Percentiles rank a stretch among this genome's conserved stretches.
Evolutionary conservation across 1,140 invertebrate genomes (phyloP).

Genomic region (Tetraneura akinire): DNA sequence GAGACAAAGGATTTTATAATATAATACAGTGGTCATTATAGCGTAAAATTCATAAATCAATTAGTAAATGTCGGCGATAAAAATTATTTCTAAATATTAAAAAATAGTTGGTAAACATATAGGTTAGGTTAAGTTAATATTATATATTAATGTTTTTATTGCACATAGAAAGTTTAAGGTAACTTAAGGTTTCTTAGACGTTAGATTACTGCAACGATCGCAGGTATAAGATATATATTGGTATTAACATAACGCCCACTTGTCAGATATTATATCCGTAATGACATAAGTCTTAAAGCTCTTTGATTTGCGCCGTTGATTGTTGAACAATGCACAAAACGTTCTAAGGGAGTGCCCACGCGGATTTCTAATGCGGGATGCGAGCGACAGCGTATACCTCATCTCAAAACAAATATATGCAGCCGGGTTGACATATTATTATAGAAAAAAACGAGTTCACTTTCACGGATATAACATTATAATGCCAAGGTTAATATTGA

Average conservation of each 20-base stretch:
- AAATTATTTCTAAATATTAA: neutral
- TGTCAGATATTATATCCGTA: neutral
- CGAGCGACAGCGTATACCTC: neutral
- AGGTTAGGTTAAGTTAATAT: too few relatives aligned
- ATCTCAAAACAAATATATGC: neutral
- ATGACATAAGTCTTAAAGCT: conserved; percentile 20
- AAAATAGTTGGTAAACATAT: too few relatives aligned
- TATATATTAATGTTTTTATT: neutral
- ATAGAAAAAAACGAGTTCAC: conserved; percentile 14
- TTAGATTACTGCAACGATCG: neutral
- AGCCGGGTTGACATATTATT: neutral
- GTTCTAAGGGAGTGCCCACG: conserved; percentile 23
- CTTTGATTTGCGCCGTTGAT: conserved; percentile 12
- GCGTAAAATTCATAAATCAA: neutral
- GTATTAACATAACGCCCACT: neutral
- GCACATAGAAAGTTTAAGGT: neutral
- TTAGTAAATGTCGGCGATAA: neutral
- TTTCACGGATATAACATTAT: conserved; percentile 28
- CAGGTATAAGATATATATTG: too few relatives aligned
- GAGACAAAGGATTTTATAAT: neutral
- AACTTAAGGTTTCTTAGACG: too few relatives aligned
- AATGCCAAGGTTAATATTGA: neutral
- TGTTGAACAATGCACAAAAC: neutral
- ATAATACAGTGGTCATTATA: neutral
- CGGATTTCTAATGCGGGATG: conserved; percentile 1